Conservation (phyloP, 2,797 vertebrate genomes). For the Channa striata region DNA sequence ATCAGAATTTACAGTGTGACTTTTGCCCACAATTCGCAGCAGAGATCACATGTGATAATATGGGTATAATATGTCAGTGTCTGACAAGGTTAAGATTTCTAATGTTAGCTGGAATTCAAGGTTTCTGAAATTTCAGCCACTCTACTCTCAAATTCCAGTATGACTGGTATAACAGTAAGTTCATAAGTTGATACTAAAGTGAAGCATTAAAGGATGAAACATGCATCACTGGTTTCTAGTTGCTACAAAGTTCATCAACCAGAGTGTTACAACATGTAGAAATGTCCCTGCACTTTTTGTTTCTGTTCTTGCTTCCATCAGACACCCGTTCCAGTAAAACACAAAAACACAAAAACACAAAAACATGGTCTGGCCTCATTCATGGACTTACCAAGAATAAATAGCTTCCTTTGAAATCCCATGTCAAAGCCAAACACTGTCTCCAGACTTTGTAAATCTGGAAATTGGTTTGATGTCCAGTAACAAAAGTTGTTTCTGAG, state of each 20-base stretch:
- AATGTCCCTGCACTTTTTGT: background rate
- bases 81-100: background rate
- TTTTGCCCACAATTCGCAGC: background rate
- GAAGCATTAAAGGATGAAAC: too few species aligned
- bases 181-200: background rate
- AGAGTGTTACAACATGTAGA: background rate
- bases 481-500: background rate
- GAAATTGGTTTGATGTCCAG: background rate
- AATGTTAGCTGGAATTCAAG: background rate
- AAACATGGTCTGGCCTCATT: slow-evolving; percentile 11
- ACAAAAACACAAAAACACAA: slow-evolving; percentile 1
- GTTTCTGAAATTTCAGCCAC: background rate
- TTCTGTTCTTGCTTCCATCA: background rate
- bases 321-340: slow-evolving; percentile 12
- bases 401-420: slow-evolving; percentile 49
- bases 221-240: background rate
- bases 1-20: too few species aligned
- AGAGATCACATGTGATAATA: slow-evolving; percentile 1
- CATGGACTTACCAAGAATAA: slow-evolving; percentile 71
- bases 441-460: background rate
- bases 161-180: background rate
- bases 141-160: background rate
- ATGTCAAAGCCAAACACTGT: slow-evolving; percentile 46
- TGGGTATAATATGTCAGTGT: too few species aligned
- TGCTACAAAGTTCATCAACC: background rate